Evolutionary conservation across 2,888 invertebrate genomes (phyloP), one percentile per base, ranked within the genome.

Genomic region (Melipona bicolor): DNA sequence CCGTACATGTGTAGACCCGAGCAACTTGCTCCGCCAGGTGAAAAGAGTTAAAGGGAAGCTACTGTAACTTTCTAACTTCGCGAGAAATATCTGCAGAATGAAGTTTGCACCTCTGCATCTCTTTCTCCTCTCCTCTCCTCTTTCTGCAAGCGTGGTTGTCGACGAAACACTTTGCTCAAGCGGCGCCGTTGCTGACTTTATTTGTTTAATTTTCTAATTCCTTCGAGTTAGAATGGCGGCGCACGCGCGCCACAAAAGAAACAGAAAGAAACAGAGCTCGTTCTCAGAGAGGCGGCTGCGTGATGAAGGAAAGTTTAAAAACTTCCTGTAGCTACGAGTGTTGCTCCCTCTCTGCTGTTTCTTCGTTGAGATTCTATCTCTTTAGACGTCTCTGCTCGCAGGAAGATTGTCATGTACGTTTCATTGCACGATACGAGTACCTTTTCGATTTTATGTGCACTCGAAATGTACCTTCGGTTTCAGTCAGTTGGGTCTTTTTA

Each of bases 121-220:
- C 2, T 49, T 24, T n/a, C 15, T 36, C 36, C 59, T 27, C 36
- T 52, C 24, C 50, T 19, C 56, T n/a, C 13, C n/a, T 21, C n/a
- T 1, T 13, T 13, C n/a, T 59, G 11, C n/a, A n/a, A 11, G n/a
- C n/a, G 11, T 43, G 43, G 27, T 64, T n/a, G 74, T 43, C 59
- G 52, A 65, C 32, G 69, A 52, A 81, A 81, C 81, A 75, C 81
- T 82, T 81, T 64, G 74, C 59, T 43, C 59, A 6, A 81, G 74
- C 61, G 62, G 52, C 70, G 27, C 21, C 68, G 24, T 65, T 61
- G 32, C 49, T 15, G 32, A 27, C 62, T 69, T 81, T 82, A 82
- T 82, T 82, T 75, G 82, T 75, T 82, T 81, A 82, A 82, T 74
- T 81, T 65, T 81, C 82, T 81, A 81, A 82, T 81, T 81, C 71